Evolutionary conservation across 2,113 vertebrate genomes (phyloP), one percentile per base, ranked within the genome.

Genomic region (Solenodon paradoxus): DNA sequence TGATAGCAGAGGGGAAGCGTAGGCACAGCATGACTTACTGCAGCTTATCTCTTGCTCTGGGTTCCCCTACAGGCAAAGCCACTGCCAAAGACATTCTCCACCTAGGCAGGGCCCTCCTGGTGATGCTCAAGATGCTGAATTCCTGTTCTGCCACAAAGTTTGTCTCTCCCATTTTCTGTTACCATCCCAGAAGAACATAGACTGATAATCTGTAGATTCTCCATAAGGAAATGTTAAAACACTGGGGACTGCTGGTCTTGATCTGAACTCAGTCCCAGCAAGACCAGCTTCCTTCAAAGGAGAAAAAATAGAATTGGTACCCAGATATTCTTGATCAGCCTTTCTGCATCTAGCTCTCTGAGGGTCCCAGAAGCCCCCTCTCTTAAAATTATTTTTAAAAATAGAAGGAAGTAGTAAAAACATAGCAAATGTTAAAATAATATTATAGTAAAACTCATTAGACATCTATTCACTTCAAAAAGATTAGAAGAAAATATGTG

Each of bases 141-240:
- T 81, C 13, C 94, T 91, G 42, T 20, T 69, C 68, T 88, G 26
- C 9, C 69, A 92, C 19, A 89, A 35, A 24, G 16, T 61, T 94
- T 42, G 4, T 55, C 8, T 64, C 68, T 5, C 17, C 3, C 24
- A 7, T 12, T 22, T 92, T 94, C 61, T 94, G 35, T 81, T 51
- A 20, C 42, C 51, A 72, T 80, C 88, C 26, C 22, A 75, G 45
- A 90, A 83, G 64, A 90, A 78, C 6, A 90, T 90, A 80, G 16
- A 71, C 42, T 74, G 42, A 81, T 32, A 87, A 40, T 47, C 4
- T 26, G 2, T 35, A 35, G 4, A 15, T 55, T 71, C 16, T 82
- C 0, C 66, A 74, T 74, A 38, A 5, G 35, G 1, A 84, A 61
- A 59, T 63, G 12, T 74, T 63, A n/a, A 24, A 63, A 24, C 16